Evolutionary conservation across 2,797 vertebrate genomes (phyloP).

Genomic region (Molossus alvarezi): DNA sequence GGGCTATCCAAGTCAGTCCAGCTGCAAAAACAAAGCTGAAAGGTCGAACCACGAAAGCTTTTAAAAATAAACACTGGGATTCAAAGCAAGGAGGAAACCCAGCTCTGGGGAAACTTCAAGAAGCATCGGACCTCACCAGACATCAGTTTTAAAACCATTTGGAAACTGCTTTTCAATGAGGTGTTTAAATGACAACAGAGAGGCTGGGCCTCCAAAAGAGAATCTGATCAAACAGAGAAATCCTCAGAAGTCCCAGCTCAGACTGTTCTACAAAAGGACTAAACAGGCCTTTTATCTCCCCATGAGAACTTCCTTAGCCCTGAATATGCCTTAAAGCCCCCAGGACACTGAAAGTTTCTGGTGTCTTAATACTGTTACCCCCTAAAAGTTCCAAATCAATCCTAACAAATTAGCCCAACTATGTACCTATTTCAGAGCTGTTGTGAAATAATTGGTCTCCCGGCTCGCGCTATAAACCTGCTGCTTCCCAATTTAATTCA

Average conservation of each 20-base stretch:
- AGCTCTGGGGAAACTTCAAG: slow-evolving; percentile 17
- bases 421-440: background rate
- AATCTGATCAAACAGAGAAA: slow-evolving; percentile 1
- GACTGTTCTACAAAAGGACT: slow-evolving; percentile 1
- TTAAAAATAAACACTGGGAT: slow-evolving; percentile 72
- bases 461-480: background rate
- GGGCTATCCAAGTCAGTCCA: slow-evolving; percentile 77
- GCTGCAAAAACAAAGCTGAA: slow-evolving; percentile 86
- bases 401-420: background rate
- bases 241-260: slow-evolving; percentile 19
- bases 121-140: background rate
- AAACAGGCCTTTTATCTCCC: slow-evolving; percentile 42
- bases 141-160: slow-evolving; percentile 2
- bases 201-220: background rate
- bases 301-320: slow-evolving; percentile 22
- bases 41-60: slow-evolving; percentile 56
- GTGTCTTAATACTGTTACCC: background rate
- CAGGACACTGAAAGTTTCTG: background rate
- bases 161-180: slow-evolving; percentile 14
- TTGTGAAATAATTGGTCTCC: background rate
- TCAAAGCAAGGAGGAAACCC: slow-evolving; percentile 41
- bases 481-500: background rate
- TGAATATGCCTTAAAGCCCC: background rate
- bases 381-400: background rate
- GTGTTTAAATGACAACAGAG: slow-evolving; percentile 60